Base-by-base conservation (phyloP, 2,888 invertebrate genomes). In the Odontothrips loti region DNA sequence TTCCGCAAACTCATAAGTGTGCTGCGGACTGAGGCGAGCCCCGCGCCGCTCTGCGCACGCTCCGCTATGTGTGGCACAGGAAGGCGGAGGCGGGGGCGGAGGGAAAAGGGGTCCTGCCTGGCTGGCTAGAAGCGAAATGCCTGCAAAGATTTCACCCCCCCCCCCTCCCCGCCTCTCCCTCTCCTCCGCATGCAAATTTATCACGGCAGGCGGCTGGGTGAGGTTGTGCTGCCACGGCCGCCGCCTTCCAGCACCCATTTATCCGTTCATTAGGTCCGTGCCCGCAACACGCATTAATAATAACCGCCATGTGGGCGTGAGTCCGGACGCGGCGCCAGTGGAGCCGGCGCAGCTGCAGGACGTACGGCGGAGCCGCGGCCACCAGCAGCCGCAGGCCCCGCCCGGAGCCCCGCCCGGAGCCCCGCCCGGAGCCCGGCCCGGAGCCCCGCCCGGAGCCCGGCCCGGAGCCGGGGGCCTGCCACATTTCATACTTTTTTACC, bases 1-100 rank as follows among this genome's bases (percentile, higher is more conserved):
- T 68, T 68, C 68, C 68, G 68, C 68, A 68, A 68, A 68, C 68
- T 68, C 68, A 68, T 68, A 68, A 68, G 68, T n/a, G 68, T 68
- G 68, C 68, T 23, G n/a, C 68, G 68, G 68, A 68, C 68, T 68
- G 68, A 68, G 68, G 68, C 23, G 58, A 17, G 58, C 34, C 6
- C 34, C 6, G 34, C 34, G 34, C 34, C 12, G 58, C 34, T 43
- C 34, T 43, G 34, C 34, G 34, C 34, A 43, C 34, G 34, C 34
- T 43, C 34, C 34, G 34, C 34, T 43, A 43, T 43, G 34, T 43
- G 34, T 43, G 6, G 6, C 34, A 6, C 34, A 43, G 34, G 58
- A 15, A 58, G 58, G 58, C 20, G 58, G 58, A 20, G 58, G 58
- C 6, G 58, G 58, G 6, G 58, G 17, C 6, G 20, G 15, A 6